Percentiles rank a stretch among this genome's conserved stretches.
Evolutionary conservation across 2,113 vertebrate species (phyloP).

Genomic region (Sardina pilchardus): DNA sequence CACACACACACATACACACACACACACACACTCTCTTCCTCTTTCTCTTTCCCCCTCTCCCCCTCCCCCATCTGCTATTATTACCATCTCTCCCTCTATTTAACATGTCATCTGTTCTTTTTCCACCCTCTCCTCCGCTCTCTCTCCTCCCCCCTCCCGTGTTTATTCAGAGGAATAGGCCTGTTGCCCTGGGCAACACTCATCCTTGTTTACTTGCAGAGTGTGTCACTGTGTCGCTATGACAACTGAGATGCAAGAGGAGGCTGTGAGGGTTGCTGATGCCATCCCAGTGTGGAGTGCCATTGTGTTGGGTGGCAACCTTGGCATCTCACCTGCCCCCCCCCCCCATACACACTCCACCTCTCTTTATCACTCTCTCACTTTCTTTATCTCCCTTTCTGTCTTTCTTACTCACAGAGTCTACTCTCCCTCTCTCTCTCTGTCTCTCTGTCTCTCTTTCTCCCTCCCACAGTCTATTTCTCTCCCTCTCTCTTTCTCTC

Average conservation of each 20-base stretch:
- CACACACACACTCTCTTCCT: not conserved
- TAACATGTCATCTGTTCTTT: slow-evolving; percentile 3
- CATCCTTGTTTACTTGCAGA: slow-evolving; percentile 80
- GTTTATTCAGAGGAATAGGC: slow-evolving; percentile 51
- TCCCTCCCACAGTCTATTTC: slow-evolving; percentile 21
- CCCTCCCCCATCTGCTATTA: slow-evolving; percentile 18
- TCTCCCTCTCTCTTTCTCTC: slow-evolving; percentile 10
- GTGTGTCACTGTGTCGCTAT: slow-evolving; percentile 78
- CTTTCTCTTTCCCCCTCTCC: not conserved
- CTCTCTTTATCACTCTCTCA: not conserved
- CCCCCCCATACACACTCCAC: not conserved
- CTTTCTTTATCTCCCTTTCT: slow-evolving; percentile 8
- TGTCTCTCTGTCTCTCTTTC: not conserved
- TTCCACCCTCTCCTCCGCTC: slow-evolving; percentile 22
- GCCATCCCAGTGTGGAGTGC: slow-evolving; percentile 68
- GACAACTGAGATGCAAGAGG: slow-evolving; percentile 69
- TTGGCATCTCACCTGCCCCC: slow-evolving; percentile 53
- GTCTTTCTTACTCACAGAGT: not conserved
- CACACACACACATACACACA: not conserved
- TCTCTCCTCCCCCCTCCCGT: not conserved
- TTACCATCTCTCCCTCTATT: not conserved
- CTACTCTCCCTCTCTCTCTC: not conserved
- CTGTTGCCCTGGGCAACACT: slow-evolving; percentile 70
- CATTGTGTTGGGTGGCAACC: slow-evolving; percentile 57
- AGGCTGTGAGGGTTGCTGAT: slow-evolving; percentile 48